These are phyloP conservation scores for Drosophila burlai DNA, from an alignment of 1,140 invertebrate genomes.

Conservation along the genomic window DNA sequence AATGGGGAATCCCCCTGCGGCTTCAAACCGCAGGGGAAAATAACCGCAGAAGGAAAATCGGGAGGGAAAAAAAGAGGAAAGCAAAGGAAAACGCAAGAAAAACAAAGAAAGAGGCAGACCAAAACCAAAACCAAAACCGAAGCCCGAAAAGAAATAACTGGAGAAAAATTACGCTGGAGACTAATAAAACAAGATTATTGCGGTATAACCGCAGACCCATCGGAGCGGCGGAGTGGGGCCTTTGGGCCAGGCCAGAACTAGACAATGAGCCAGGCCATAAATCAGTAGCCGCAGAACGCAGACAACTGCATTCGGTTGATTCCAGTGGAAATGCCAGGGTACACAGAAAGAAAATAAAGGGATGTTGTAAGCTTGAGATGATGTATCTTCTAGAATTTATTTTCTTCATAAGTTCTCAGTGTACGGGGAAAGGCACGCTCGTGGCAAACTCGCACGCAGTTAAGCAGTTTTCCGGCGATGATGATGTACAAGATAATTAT, in stretches of 20 bases:
- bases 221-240: slow-evolving; percentile 3
- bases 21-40: slow-evolving; percentile 35
- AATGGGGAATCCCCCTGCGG: slow-evolving; percentile 24
- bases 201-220: slow-evolving; percentile 69
- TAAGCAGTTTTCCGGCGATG: slow-evolving; percentile 25
- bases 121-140: slow-evolving; percentile 21
- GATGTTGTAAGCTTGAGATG: neutral
- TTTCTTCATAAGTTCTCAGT: neutral
- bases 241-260: slow-evolving; percentile 33
- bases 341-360: neutral
- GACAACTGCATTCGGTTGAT: slow-evolving; percentile 42
- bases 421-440: neutral
- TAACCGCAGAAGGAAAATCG: slow-evolving; percentile 29
- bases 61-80: slow-evolving; percentile 1
- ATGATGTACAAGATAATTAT: slow-evolving; percentile 47
- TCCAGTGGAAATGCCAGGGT: slow-evolving; percentile 4
- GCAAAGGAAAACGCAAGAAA: slow-evolving; percentile 13
- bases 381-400: too few relatives aligned
- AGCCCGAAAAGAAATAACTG: slow-evolving; percentile 52
- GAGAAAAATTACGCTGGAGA: slow-evolving; percentile 73
- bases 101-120: slow-evolving; percentile 20
- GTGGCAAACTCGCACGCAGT: slow-evolving; percentile 38
- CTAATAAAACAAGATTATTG: slow-evolving; percentile 79
- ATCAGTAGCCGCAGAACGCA: slow-evolving; percentile 57
- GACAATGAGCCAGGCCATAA: slow-evolving; percentile 69